These are phyloP conservation scores for Tetramorium alpestre DNA, from an alignment of 1,140 invertebrate species.

Conservation along the genomic window DNA sequence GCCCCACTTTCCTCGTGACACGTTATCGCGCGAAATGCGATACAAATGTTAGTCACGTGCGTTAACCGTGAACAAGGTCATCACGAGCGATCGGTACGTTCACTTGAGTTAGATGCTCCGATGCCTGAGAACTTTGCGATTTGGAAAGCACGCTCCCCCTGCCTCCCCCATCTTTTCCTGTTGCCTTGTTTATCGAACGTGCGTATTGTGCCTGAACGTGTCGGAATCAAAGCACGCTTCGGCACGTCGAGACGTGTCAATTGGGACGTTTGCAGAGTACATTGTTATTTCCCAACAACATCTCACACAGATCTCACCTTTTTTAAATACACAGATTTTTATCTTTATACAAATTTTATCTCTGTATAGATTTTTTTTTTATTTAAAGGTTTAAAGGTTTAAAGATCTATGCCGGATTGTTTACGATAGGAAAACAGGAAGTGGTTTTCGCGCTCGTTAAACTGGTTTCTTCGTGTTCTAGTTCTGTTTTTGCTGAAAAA, in stretches of 20 bases:
- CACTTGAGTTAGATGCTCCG: not conserved
- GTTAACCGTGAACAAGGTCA: constrained; percentile 47
- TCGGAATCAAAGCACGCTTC: not conserved
- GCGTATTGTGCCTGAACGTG: not conserved
- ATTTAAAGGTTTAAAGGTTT: not conserved
- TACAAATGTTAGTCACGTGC: constrained; percentile 8
- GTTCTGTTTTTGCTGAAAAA: not conserved
- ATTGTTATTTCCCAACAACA: not conserved
- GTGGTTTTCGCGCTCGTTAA: not conserved
- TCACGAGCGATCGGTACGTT: not conserved
- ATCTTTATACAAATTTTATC: not conserved
- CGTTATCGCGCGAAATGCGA: constrained; percentile 4
- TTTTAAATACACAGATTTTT: not conserved
- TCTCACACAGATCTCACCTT: not conserved
- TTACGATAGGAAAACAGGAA: not conserved
- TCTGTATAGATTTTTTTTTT: not conserved
- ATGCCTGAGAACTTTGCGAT: not conserved
- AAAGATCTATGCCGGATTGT: not conserved
- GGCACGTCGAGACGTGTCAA: not conserved
- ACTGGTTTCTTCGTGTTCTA: not conserved
- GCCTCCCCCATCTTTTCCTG: too few species aligned
- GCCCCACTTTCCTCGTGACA: constrained; percentile 40
- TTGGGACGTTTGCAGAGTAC: not conserved
- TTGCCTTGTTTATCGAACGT: not conserved
- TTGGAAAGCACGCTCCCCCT: not conserved